These are phyloP conservation scores for Ectropis crepuscularia DNA, from an alignment of 2,888 invertebrate species.

Conservation along the genomic window DNA sequence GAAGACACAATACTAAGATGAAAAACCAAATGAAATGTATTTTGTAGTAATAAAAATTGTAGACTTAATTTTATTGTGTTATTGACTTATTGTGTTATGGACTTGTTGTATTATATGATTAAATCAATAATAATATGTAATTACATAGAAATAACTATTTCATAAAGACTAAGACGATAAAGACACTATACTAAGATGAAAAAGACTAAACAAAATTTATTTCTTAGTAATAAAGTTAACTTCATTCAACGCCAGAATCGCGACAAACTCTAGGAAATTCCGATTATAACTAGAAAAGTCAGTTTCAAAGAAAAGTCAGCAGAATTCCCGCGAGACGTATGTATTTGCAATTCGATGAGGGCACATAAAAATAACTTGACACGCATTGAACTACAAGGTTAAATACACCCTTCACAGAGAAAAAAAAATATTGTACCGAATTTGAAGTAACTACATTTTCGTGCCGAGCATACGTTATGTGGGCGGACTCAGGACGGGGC, in stretches of 20 bases:
- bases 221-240: not conserved
- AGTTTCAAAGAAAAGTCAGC: conserved; percentile 1
- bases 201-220: not conserved
- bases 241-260: not conserved
- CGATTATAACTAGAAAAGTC: not conserved
- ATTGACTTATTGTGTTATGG: too few species aligned
- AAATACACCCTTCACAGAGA: conserved; percentile 45
- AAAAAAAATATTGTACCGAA: conserved; percentile 53
- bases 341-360: conserved; percentile 37
- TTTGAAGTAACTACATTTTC: conserved; percentile 52
- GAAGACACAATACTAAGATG: too few species aligned
- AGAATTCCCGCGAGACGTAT: conserved; percentile 18
- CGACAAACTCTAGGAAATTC: too few species aligned
- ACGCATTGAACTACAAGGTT: conserved; percentile 43
- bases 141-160: too few species aligned
- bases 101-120: too few species aligned
- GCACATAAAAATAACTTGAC: conserved; percentile 41
- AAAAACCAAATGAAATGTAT: too few species aligned
- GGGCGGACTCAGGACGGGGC: conserved; percentile 24
- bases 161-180: too few species aligned
- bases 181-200: too few species aligned
- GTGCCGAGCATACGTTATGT: conserved; percentile 49
- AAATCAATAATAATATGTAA: too few species aligned
- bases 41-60: too few species aligned
- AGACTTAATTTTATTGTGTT: too few species aligned